Base-by-base conservation (phyloP, 1,140 invertebrate species). In the Drosophila serrata region DNA sequence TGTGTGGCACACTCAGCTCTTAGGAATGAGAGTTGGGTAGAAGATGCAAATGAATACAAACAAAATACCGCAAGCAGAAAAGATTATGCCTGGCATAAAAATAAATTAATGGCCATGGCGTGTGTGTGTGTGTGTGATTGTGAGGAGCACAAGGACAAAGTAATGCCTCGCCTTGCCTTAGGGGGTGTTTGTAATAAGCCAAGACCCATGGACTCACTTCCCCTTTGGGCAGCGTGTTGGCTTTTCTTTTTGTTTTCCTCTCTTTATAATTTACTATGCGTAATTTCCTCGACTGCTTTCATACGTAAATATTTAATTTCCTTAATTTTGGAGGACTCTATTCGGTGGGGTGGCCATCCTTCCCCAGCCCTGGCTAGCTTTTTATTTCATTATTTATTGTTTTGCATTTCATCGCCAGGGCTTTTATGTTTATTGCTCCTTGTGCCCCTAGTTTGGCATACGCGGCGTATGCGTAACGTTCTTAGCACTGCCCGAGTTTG, bases 221-320 rank as follows among this genome's bases (percentile, higher is more conserved):
- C 37, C 29, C 58, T 39, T 40, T 29, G 49, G 59, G n/a, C 46
- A 58, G 42, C 45, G 43, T 35, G n/a, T n/a, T n/a, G n/a, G n/a
- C n/a, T 65, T 49, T 42, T 42, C 45, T 79, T 57, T 31, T n/a
- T 37, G 57, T 49, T 67, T 73, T 74, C 62, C 42, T 43, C 59
- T 63, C 70, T 74, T 82, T 68, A 84, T 84, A 84, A 84, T 84
- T 88, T 88, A 81, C 72, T 81, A 84, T 88, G 85, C 85, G 73
- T 74, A 88, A 84, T 88, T 88, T 88, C 72, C 80, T 72, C 64
- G 68, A 72, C 74, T 85, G 43, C 68, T 72, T 70, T 69, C 74
- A 76, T 84, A 75, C 85, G 85, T 85, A 88, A 88, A 88, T 88
- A 90, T 88, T 88, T 81, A 85, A 88, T 88, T 87, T 88, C 72